Evolutionary conservation across 2,797 vertebrate species (phyloP).

Genomic region (Neomorphus geoffroyi): DNA sequence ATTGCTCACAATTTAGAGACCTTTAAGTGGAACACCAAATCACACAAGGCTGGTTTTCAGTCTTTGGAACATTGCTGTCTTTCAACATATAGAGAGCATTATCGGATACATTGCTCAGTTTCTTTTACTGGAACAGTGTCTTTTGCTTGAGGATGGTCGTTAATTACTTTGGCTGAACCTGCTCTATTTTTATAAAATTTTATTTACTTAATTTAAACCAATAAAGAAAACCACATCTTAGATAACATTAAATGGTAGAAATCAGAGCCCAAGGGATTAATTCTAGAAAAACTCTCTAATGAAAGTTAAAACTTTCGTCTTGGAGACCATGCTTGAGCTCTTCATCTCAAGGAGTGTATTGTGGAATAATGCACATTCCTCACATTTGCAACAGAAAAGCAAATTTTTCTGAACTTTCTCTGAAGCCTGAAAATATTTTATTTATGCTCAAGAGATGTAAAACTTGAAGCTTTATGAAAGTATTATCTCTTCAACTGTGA

Average conservation of each 20-base stretch:
- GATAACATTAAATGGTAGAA: neutral
- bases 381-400: neutral
- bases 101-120: neutral
- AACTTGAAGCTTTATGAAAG: neutral
- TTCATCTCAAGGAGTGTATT: neutral
- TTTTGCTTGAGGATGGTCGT: neutral
- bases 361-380: neutral
- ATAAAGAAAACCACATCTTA: neutral
- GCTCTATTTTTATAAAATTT: slow-evolving; percentile 10
- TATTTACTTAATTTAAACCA: slow-evolving; percentile 8
- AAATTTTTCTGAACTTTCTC: neutral
- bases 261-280: neutral
- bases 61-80: neutral
- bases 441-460: neutral
- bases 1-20: neutral
- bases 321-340: neutral
- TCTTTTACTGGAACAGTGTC: neutral
- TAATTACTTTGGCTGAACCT: slow-evolving; percentile 1
- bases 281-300: neutral
- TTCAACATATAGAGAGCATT: neutral
- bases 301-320: neutral
- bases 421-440: neutral
- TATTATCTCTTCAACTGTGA: neutral
- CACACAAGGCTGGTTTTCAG: neutral
- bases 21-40: neutral